Evolutionary conservation across 2,888 invertebrate species (phyloP), one percentile per base, ranked within the genome.

Genomic region (Volucella inanis): DNA sequence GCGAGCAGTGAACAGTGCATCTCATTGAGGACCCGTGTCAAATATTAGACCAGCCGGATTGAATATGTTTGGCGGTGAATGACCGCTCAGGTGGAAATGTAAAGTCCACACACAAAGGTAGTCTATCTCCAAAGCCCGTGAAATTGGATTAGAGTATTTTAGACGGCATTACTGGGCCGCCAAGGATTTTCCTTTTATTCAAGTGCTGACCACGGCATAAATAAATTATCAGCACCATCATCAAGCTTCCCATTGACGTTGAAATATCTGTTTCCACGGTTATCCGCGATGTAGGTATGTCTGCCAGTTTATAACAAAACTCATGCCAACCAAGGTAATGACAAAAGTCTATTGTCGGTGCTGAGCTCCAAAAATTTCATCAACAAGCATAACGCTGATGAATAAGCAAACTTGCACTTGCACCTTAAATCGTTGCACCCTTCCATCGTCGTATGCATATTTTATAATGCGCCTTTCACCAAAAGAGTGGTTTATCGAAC

Each of bases 351-450:
- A 47, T 38, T 15, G 43, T 41, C 31, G n/a, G n/a, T 14, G 52
- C 39, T 52, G 65, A n/a, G 52, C 41, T 9, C 45, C 59, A 2
- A 49, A 67, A 49, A 43, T 50, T 31, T 1, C 11, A 31, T 31
- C 31, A 74, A 41, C 14, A 47, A 18, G 22, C 45, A 54, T 45
- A 43, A 31, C 45, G 12, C n/a, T 61, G 72, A 62, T 72, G 52
- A 61, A 72, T 72, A 62, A 62, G 72, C 72, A 72, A 72, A 31
- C 31, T 31, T 31, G 31, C 31, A 62, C 15, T 50, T 50, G 59
- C 12, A 18, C 61, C 31, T 14, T 52, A 61, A 61, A 43, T 2
- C 50, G 10, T 65, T 41, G 15, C 65, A 52, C 55, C 15, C 50
- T 65, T 65, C 38, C 4, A 52, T 65, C 50, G 50, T 9, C 18